Evolutionary conservation across 2,888 invertebrate species (phyloP).

Genomic region (Callosobruchus maculatus): DNA sequence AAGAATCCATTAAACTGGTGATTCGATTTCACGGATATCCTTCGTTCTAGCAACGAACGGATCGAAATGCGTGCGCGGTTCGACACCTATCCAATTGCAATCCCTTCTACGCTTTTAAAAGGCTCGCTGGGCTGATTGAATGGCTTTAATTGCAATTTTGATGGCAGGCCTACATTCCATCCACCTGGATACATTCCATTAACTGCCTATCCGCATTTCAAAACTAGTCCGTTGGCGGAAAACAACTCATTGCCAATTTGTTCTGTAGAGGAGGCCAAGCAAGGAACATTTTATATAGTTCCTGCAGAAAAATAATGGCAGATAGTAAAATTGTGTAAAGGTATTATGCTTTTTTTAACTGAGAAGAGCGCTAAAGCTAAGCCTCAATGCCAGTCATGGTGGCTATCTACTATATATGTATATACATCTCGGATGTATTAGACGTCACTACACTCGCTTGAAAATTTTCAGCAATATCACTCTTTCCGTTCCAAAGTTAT

Average conservation of each 20-base stretch:
- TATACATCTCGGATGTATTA: too few relatives aligned
- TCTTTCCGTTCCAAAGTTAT: too few relatives aligned
- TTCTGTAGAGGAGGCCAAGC: too few relatives aligned
- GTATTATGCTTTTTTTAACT: too few relatives aligned
- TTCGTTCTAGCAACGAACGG: neutral
- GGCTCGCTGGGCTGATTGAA: neutral
- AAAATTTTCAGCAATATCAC: too few relatives aligned
- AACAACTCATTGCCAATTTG: neutral
- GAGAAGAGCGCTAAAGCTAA: too few relatives aligned
- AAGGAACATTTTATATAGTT: too few relatives aligned
- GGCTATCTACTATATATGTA: too few relatives aligned
- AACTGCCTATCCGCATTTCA: neutral
- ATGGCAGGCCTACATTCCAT: neutral
- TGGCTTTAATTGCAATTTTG: neutral
- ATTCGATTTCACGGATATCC: neutral
- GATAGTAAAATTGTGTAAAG: too few relatives aligned
- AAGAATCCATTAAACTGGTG: neutral
- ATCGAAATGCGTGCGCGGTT: neutral
- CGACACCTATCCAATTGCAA: neutral
- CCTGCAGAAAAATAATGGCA: too few relatives aligned
- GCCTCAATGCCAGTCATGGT: too few relatives aligned
- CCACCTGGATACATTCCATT: neutral
- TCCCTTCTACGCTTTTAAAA: neutral
- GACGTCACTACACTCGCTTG: too few relatives aligned
- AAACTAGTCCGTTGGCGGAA: neutral